Evolutionary conservation across 2,797 vertebrate genomes (phyloP), one percentile per base, ranked within the genome.

Genomic region (Chromobotia macracanthus): DNA sequence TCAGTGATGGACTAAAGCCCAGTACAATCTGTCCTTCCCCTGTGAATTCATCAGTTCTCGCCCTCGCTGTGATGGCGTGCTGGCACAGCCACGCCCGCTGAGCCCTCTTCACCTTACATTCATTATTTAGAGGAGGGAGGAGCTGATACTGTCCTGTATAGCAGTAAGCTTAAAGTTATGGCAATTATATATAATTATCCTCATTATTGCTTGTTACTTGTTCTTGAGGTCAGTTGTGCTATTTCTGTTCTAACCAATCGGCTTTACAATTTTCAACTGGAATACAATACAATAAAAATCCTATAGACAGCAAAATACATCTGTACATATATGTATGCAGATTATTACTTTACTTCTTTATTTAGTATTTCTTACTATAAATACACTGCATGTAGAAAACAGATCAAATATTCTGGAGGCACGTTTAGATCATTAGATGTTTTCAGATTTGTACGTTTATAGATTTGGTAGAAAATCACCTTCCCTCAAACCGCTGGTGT

Each of bases 11-110:
- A 66, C 51, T 44, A 28, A 66, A 67, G 35, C 73, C 58, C 55
- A 50, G 56, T 48, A 23, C 67, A 60, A 63, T 53, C 68, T 80
- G 38, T 84, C 85, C 51, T 75, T 75, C 31, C 50, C 63, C 35
- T 19, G 63, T 46, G 74, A 21, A 67, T 67, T 76, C 50, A 65
- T 64, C 46, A 65, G 46, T 23, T 75, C 61, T 71, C 19, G 7
- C 19, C 56, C 28, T 65, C 61, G 38, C 15, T 55, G 73, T 3
- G 31, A 41, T 7, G 25, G 2, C 19, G 19, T 18, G 23, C 61
- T 66, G 61, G 13, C 21, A 75, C 25, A 12, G 61, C 48, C 31
- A 65, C 23, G 12, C 50, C 74, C 6, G 7, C 50, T 67, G 35
- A 56, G 41, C 50, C 65, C 50, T 56, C 35, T 56, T 23, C 21